Percentiles rank a stretch among this genome's conserved stretches.
Evolutionary conservation across 1,140 invertebrate species (phyloP).

Genomic region (Drosophila rhopaloa): DNA sequence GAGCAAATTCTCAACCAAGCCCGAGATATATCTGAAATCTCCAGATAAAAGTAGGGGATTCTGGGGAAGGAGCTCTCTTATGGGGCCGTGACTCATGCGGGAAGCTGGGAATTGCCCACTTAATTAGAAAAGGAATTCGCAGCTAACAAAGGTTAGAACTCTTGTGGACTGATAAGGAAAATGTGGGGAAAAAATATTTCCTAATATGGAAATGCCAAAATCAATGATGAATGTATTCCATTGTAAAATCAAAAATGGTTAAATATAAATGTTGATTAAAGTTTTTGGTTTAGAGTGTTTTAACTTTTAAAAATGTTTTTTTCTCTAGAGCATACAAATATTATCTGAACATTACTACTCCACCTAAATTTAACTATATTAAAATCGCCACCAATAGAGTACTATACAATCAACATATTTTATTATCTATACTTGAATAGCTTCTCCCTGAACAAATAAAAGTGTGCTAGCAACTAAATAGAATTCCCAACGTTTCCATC

Average conservation of each 20-base stretch:
- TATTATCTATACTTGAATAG: too few relatives aligned
- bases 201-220: background rate
- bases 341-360: background rate
- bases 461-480: background rate
- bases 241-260: too few relatives aligned
- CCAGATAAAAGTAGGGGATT: conserved; percentile 9
- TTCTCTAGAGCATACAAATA: background rate
- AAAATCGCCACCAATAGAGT: too few relatives aligned
- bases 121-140: conserved; percentile 47
- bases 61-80: conserved; percentile 11
- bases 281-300: too few relatives aligned
- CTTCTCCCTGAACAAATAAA: background rate
- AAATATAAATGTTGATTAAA: too few relatives aligned
- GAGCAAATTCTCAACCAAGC: conserved; percentile 38
- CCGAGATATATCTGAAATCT: conserved; percentile 32
- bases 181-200: background rate
- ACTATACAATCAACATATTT: too few relatives aligned
- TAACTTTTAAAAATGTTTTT: too few relatives aligned
- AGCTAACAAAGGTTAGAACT: conserved; percentile 7
- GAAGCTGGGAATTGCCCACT: conserved; percentile 39
- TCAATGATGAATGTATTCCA: too few relatives aligned
- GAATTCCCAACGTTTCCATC: conserved; percentile 22
- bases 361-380: too few relatives aligned
- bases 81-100: conserved; percentile 28
- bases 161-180: conserved; percentile 5